Conservation (phyloP, 2,113 vertebrate genomes). For the Lepisosteus oculatus region DNA sequence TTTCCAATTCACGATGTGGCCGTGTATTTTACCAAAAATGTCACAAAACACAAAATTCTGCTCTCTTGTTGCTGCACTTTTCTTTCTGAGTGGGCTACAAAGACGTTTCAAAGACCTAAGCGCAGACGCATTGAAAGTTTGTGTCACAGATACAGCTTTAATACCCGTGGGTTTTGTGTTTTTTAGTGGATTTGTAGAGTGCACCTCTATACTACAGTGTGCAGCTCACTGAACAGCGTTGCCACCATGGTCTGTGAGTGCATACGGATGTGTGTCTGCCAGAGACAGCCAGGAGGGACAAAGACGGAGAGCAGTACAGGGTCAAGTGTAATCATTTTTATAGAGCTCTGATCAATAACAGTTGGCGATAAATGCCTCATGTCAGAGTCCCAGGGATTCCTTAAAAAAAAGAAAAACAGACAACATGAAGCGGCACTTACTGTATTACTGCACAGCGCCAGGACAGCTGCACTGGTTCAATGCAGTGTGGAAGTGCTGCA, state of each 20-base stretch:
- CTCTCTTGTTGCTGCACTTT: no score
- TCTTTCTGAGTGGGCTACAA: no score
- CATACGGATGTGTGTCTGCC: neutral
- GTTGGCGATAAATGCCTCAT: slow-evolving; percentile 44
- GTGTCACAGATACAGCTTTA: no score
- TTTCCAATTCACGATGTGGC: no score
- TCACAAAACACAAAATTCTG: no score
- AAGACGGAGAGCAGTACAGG: slow-evolving; percentile 25
- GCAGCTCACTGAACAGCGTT: no score
- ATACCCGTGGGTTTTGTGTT: no score
- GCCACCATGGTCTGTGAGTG: neutral
- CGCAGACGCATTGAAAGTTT: no score
- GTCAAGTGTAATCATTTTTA: slow-evolving; percentile 60
- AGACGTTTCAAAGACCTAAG: no score
- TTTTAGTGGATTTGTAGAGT: no score
- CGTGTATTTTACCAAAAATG: no score
- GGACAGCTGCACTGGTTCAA: neutral
- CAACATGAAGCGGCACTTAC: slow-evolving; percentile 39
- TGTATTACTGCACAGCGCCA: slow-evolving; percentile 31
- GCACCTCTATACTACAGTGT: no score
- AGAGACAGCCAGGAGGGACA: fast-evolving
- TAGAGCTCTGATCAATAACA: slow-evolving; percentile 55
- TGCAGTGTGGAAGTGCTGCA: neutral
- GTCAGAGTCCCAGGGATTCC: slow-evolving; percentile 28
- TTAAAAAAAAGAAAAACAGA: neutral